phyloP scores from a whole-genome alignment of 1,140 invertebrate genomes.

The Papilio glaucus region DNA sequence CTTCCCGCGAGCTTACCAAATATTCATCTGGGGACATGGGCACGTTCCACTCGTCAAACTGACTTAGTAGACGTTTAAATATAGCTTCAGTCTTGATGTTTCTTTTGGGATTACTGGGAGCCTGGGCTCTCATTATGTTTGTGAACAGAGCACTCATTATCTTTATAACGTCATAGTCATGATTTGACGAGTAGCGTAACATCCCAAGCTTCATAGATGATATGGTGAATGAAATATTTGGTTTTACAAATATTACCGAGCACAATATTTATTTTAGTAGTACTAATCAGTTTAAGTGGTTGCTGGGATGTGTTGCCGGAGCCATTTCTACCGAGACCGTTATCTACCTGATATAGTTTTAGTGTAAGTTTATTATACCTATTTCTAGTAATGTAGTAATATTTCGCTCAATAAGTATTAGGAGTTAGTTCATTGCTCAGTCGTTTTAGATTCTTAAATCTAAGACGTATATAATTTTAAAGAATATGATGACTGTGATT shows the following conservation, averaged over 20 bases:
- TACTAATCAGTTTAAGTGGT: background rate
- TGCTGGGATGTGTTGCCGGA: background rate
- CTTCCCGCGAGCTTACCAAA: background rate
- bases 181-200: background rate
- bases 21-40: background rate
- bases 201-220: background rate
- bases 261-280: constrained; percentile 30
- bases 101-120: no score
- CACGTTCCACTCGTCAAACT: background rate
- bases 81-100: no score
- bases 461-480: background rate
- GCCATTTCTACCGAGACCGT: background rate
- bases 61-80: background rate
- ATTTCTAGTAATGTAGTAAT: background rate
- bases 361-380: background rate
- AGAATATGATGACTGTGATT: background rate
- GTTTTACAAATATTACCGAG: constrained; percentile 29
- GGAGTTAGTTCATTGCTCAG: background rate
- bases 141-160: background rate
- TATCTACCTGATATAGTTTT: constrained; percentile 31
- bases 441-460: background rate
- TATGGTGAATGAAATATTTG: constrained; percentile 24
- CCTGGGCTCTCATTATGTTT: no score
- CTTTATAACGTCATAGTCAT: no score
- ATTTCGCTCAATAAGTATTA: background rate